phyloP scores from a whole-genome alignment of 2,888 invertebrate species.

The Drosophila mulleri region DNA sequence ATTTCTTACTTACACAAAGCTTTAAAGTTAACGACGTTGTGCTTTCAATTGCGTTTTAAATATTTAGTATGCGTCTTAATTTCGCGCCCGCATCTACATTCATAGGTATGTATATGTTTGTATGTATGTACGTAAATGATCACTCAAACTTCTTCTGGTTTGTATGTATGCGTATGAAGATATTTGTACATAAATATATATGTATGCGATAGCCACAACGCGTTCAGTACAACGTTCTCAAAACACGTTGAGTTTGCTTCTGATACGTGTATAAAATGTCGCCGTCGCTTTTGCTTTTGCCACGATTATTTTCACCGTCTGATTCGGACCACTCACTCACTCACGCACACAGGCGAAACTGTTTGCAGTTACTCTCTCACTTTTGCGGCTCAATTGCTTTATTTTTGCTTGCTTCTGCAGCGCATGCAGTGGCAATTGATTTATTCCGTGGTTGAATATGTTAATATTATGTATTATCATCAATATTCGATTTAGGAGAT shows the following conservation, averaged over 20 bases:
- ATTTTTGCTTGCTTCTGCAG: slow-evolving; percentile 30
- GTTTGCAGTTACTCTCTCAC: slow-evolving; percentile 28
- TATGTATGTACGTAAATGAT: slow-evolving; percentile 15
- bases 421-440: slow-evolving; percentile 23
- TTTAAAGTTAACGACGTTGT: slow-evolving; percentile 33
- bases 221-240: slow-evolving; percentile 61
- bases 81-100: slow-evolving; percentile 63
- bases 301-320: slow-evolving; percentile 68
- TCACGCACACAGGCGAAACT: slow-evolving; percentile 14
- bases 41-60: slow-evolving; percentile 63
- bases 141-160: slow-evolving; percentile 25
- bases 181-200: neutral
- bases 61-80: slow-evolving; percentile 35
- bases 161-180: slow-evolving; percentile 6
- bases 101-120: neutral
- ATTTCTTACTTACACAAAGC: slow-evolving; percentile 60
- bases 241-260: slow-evolving; percentile 67
- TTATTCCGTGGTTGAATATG: slow-evolving; percentile 12
- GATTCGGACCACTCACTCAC: slow-evolving; percentile 28
- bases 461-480: slow-evolving; percentile 2
- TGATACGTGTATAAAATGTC: slow-evolving; percentile 58
- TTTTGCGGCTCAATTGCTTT: slow-evolving; percentile 31
- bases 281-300: slow-evolving; percentile 66
- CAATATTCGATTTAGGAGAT: neutral
- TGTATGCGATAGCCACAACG: slow-evolving; percentile 40